Base-by-base conservation (phyloP, 92 coral and sea anemone genomes). In the Hydrozoanthus gracilis region DNA sequence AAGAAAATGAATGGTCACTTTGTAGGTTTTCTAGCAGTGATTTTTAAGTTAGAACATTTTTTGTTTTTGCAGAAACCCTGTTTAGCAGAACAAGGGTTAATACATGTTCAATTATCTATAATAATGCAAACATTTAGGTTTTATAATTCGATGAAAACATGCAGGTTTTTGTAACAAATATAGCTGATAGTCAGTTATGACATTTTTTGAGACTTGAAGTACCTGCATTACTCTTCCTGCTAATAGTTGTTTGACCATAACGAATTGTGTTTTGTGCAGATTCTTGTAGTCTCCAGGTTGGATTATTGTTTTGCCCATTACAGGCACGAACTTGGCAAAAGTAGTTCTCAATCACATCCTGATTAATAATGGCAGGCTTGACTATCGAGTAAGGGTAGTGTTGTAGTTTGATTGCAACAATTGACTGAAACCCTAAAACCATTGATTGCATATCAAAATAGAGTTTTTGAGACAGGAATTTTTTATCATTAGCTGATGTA, bases 401-500 rank as follows among this genome's bases (percentile, higher is more conserved):
- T 46, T 55, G 0, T 5, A 71, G 82, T 47, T 84, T 84, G 82
- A 84, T 84, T 4, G 88, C 20, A 16, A 73, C 82, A 17, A 84
- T 72, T 0, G 88, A 52, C 12, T 9, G 12, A 20, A 84, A 84
- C 0, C 82, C 88, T 0, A 72, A 50, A 4, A 84, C 71, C 88
- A 84, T 72, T 1, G 88, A 84, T 11, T 71, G 79, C 56, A 84
- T 0, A 44, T 84, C 88, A 72, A 84, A 84, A 17, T 12, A 84
- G 7, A 84, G 52, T 45, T 84, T 83, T 44, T 44, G 56, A 83
- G 80, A 83, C 16, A 47, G 20, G 46, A 45, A 4, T 39, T 67
- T 3, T n/a, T n/a, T n/a, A n/a, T n/a, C n/a, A n/a, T n/a, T n/a
- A n/a, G n/a, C n/a, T n/a, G n/a, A n/a, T 51, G 79, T 48, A 48